These are phyloP conservation scores for Enteromius anoplus DNA, from an alignment of 2,797 vertebrate species.

Conservation along the genomic window DNA sequence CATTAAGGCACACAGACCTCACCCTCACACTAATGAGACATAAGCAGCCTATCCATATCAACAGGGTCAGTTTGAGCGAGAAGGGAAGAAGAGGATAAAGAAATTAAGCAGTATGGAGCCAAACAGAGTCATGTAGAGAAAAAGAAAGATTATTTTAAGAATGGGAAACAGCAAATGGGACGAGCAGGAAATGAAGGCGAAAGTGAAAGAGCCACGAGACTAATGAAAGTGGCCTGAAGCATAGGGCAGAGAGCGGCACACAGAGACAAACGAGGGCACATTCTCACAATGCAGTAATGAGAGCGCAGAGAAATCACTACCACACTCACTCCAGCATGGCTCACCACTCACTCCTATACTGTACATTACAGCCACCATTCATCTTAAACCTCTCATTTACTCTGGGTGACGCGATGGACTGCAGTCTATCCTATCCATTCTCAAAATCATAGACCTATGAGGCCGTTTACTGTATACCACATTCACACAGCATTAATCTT, in stretches of 20 bases:
- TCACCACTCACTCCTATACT: conserved; percentile 10
- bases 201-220: conserved; percentile 33
- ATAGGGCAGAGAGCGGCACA: conserved; percentile 47
- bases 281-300: conserved; percentile 65
- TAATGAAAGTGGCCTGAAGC: conserved; percentile 54
- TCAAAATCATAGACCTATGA: background rate
- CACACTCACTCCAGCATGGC: conserved; percentile 23
- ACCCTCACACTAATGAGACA: conserved; percentile 18
- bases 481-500: background rate
- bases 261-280: conserved; percentile 62
- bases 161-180: conserved; percentile 35
- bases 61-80: conserved; percentile 4
- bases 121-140: conserved; percentile 11
- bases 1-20: conserved; percentile 26
- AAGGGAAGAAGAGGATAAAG: conserved; percentile 18
- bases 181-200: conserved; percentile 35
- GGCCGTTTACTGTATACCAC: background rate
- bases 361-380: conserved; percentile 33
- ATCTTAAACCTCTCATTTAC: conserved; percentile 15
- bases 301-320: conserved; percentile 55
- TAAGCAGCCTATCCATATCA: conserved; percentile 8
- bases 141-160: conserved; percentile 28
- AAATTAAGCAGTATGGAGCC: conserved; percentile 34
- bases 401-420: conserved; percentile 8
- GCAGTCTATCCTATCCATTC: too few species aligned